Base-by-base conservation (phyloP, 2,113 vertebrate species). In the Haemorhous mexicanus region DNA sequence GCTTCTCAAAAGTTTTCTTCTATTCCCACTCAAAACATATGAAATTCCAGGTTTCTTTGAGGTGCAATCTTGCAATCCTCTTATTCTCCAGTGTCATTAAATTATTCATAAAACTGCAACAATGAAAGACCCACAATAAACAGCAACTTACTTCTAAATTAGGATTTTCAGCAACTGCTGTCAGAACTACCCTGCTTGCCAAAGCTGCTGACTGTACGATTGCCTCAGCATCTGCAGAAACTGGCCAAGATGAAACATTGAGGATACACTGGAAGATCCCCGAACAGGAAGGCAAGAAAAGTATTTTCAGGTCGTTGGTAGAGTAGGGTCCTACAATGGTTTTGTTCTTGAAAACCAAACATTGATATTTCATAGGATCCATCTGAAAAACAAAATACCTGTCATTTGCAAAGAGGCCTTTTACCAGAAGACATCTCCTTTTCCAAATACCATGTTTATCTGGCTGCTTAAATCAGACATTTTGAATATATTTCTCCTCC, bases 301-400 rank as follows among this genome's bases (percentile, higher is more conserved):
- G 97, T 70, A 99, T 97, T 97, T 99, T 99, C 97, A 99, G 97
- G 35, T 99, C 99, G 46, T 99, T 98, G 50, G 98, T 98, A 88
- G 98, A 98, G 87, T 98, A 98, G 26, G 99, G 98, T 84, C 98
- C 99, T 95, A 99, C 96, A 32, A 99, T 98, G 1, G 98, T 98
- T 98, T 98, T 99, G 96, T 98, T 99, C 96, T 99, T 99, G 93
- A 99, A 99, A 68, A 99, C 98, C 46, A 99, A 95, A 95, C 98
- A 99, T n/a, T 98, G 99, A 47, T 98, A 98, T 41, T 98, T 98
- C 61, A 98, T 88, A 85, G 97, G 96, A 47, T 99, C 99, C 96
- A 99, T 96, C 99, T 98, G 96, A 89, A 96, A 93, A 87, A 93
- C 32, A 96, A 32, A 87, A 63, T 4, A 16, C 3, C 4, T 49